These are phyloP conservation scores for Junco hyemalis DNA, from an alignment of 2,113 vertebrate genomes.

Conservation along the genomic window DNA sequence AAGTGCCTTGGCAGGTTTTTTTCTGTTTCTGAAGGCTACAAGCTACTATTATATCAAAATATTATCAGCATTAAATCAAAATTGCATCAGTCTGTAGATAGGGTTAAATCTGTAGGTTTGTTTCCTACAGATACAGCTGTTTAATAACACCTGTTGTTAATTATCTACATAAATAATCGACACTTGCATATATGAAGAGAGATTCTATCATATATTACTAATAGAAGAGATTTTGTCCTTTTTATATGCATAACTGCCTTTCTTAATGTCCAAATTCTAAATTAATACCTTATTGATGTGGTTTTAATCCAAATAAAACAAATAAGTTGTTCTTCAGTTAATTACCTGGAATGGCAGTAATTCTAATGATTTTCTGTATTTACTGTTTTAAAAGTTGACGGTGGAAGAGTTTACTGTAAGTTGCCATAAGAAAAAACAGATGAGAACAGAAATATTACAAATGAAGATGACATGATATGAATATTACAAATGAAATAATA, in stretches of 20 bases:
- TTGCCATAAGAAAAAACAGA: background rate
- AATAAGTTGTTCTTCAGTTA: background rate
- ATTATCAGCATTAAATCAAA: background rate
- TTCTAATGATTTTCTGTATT: background rate
- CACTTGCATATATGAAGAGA: background rate
- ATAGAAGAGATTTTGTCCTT: background rate
- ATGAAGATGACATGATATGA: background rate
- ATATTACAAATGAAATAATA: background rate
- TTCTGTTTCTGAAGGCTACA: background rate
- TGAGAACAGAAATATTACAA: background rate
- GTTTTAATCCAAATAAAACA: background rate
- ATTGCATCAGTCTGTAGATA: background rate
- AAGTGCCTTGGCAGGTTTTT: background rate
- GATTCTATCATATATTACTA: background rate
- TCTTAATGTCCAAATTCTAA: background rate
- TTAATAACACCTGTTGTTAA: background rate
- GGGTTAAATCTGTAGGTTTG: background rate
- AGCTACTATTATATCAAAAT: background rate
- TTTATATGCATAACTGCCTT: background rate
- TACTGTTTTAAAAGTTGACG: background rate
- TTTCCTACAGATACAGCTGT: background rate
- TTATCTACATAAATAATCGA: background rate
- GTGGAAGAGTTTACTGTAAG: background rate
- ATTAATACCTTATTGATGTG: background rate
- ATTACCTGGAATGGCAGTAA: background rate